Base-by-base conservation (phyloP, 1,140 invertebrate genomes). In the Mylabris phalerata region DNA sequence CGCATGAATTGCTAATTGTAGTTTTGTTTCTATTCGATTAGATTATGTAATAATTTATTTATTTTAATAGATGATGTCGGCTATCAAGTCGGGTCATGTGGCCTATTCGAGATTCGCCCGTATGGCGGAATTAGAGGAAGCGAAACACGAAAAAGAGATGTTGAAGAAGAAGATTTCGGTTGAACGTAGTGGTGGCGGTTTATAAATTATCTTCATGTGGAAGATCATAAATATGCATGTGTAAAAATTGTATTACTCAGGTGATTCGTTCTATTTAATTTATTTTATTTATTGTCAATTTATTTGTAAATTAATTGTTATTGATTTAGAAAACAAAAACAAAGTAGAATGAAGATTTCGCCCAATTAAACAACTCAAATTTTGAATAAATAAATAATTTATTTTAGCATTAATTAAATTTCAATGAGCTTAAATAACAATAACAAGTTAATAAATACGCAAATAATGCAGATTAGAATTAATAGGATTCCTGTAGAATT, bases 31-130 rank as follows among this genome's bases (percentile, higher is more conserved):
- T 38, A 32, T 10, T 44, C 0, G 19, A 42, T 1, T 19, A 3
- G 7, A 42, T 54, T 46, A 26, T 10, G 39, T 24, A 26, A 26
- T 44, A 27, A 6, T 48, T 43, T 42, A 9, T 51, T 60, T 41
- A 55, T 48, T 41, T 58, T 63, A 61, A 47, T 51, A 96, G 93
- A 91, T 97, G 87, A 97, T 97, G 93, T 93, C 91, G 4, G 91
- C 92, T n/a, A 89, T 98, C 60, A 97, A 96, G 72, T 92, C 89
- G 6, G 95, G 95, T 24, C 86, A 90, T 66, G 87, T 98, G 43
- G 85, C 87, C 4, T 92, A 95, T 73, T 96, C 92, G 24, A 78
- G 94, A 58, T 95, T 98, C 71, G 94, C 93, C 0, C 81, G 85
- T 64, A 93, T 95, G 82, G 92, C 92, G 0, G 90, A 96, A 73